Conservation (phyloP, 2,888 invertebrate species). For the Synanthedon myopaeformis region DNA sequence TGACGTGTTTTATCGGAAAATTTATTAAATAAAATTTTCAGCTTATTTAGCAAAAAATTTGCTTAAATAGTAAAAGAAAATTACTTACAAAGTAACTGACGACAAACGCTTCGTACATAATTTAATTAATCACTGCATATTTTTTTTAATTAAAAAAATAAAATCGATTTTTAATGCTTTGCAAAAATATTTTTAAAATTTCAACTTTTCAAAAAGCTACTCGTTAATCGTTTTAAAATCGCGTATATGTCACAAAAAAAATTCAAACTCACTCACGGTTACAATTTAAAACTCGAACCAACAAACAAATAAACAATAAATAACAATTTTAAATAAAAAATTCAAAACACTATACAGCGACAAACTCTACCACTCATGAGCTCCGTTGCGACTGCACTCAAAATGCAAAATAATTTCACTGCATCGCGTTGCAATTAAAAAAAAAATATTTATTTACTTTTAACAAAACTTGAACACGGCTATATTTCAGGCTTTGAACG, state of each 20-base stretch:
- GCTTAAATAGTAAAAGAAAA: slow-evolving; percentile 5
- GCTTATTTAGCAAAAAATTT: slow-evolving; percentile 7
- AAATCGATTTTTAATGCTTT: neutral
- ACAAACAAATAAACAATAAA: slow-evolving; percentile 25
- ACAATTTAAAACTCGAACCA: slow-evolving; percentile 20
- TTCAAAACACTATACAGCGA: slow-evolving; percentile 55
- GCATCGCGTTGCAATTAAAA: slow-evolving; percentile 45
- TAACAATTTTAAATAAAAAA: slow-evolving; percentile 17
- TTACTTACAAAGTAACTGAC: slow-evolving; percentile 1
- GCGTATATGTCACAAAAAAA: slow-evolving; percentile 15
- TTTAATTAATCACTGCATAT: neutral
- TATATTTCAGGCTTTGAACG: neutral
- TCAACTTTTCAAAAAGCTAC: neutral
- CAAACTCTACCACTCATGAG: slow-evolving; percentile 57
- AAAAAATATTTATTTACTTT: slow-evolving; percentile 10
- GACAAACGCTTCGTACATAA: neutral
- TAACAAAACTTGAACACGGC: neutral
- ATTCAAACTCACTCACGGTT: slow-evolving; percentile 30
- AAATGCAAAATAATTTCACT: slow-evolving; percentile 65
- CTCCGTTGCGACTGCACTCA: slow-evolving; percentile 46
- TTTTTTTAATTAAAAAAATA: neutral
- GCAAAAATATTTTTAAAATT: no score
- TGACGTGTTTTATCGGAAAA: no score
- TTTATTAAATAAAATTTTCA: neutral
- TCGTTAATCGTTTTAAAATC: slow-evolving; percentile 11